Evolutionary conservation across 2,797 vertebrate genomes (phyloP).

Genomic region (Anguilla pacifica): DNA sequence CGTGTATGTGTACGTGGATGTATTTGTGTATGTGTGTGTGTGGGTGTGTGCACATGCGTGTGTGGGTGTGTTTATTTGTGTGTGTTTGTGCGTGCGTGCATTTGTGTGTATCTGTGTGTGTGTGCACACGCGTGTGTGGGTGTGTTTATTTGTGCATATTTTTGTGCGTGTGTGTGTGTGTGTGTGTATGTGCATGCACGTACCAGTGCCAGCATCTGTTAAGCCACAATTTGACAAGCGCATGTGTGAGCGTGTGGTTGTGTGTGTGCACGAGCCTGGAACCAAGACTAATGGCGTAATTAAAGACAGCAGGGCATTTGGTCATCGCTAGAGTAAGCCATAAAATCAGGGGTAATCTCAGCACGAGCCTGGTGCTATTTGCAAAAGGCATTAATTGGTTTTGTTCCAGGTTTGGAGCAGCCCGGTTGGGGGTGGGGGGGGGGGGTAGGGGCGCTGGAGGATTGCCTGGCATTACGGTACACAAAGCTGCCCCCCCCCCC

Average conservation of each 20-base stretch:
- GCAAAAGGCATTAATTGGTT: slow-evolving; percentile 68
- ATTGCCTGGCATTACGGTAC: slow-evolving; percentile 63
- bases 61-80: not conserved
- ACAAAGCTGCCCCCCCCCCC: not conserved
- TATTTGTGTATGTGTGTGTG: not conserved
- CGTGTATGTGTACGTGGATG: not conserved
- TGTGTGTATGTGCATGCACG: not conserved
- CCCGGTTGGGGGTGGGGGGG: slow-evolving; percentile 36
- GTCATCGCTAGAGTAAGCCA: slow-evolving; percentile 68
- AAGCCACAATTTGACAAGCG: slow-evolving; percentile 7
- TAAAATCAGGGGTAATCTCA: slow-evolving; percentile 71
- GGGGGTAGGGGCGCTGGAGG: slow-evolving; percentile 49
- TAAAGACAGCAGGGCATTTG: slow-evolving; percentile 45
- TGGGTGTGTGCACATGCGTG: too few relatives aligned
- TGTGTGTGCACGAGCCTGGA: not conserved
- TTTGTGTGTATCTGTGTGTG: not conserved
- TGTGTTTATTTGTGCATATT: too few relatives aligned
- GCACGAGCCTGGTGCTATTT: slow-evolving; percentile 64
- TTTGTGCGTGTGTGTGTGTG: too few relatives aligned
- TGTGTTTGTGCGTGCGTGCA: not conserved
- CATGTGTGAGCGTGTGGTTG: too few relatives aligned
- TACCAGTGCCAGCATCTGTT: slow-evolving; percentile 21
- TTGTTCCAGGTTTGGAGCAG: slow-evolving; percentile 62
- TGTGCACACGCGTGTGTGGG: too few relatives aligned
- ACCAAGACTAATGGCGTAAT: slow-evolving; percentile 50